Evolutionary conservation across 2,888 invertebrate genomes (phyloP).

Genomic region (Corythucha ciliata): DNA sequence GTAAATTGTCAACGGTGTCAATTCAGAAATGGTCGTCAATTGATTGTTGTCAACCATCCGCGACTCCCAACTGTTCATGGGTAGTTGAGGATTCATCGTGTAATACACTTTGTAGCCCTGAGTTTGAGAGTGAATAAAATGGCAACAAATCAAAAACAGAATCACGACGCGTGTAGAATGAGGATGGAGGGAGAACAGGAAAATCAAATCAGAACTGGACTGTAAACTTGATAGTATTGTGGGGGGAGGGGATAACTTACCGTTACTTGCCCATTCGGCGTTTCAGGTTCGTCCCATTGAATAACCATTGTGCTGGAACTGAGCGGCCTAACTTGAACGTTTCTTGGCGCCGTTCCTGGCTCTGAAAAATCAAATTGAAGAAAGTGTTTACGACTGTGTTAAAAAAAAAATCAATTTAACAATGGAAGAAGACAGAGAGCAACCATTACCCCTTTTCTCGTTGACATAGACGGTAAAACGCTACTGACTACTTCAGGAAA

Average conservation of each 20-base stretch:
- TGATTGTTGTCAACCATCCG: slow-evolving; percentile 90
- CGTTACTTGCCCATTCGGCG: slow-evolving; percentile 93
- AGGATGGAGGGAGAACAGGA: not conserved
- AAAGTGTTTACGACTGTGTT: not conserved
- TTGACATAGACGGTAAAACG: too few relatives aligned
- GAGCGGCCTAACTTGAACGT: slow-evolving; percentile 86
- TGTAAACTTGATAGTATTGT: not conserved
- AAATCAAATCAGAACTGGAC: not conserved
- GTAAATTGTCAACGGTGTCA: slow-evolving; percentile 86
- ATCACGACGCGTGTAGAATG: not conserved
- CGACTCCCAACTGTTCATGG: slow-evolving; percentile 83
- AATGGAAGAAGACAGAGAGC: too few relatives aligned
- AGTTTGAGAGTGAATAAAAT: too few relatives aligned
- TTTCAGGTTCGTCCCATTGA: slow-evolving; percentile 96
- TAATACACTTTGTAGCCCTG: slow-evolving; percentile 97
- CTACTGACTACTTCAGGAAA: too few relatives aligned
- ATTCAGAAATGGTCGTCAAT: slow-evolving; percentile 82
- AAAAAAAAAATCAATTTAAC: not conserved
- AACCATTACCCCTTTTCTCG: too few relatives aligned
- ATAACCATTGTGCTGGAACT: slow-evolving; percentile 95
- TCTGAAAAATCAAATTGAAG: slow-evolving; percentile 49
- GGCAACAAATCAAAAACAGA: not conserved
- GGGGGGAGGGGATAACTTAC: slow-evolving; percentile 50
- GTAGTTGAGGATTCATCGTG: slow-evolving; percentile 77
- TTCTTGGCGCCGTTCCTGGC: slow-evolving; percentile 90